Conservation (phyloP, 2,888 invertebrate genomes). For the Lasioglossum leucozonium region DNA sequence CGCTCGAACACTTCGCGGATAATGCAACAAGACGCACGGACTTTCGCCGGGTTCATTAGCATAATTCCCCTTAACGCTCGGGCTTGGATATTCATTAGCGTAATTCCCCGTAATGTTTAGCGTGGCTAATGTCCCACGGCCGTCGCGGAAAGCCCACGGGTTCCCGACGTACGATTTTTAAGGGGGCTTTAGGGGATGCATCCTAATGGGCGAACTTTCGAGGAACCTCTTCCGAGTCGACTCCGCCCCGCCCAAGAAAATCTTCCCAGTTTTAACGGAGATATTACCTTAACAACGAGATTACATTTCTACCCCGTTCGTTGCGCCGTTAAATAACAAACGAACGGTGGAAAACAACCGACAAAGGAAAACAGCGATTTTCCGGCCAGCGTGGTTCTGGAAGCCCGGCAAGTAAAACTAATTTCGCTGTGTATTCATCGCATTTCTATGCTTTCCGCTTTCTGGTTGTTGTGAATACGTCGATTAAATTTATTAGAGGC, state of each 20-base stretch:
- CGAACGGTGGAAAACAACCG: background rate
- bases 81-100: conserved; percentile 56
- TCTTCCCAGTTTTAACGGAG: background rate
- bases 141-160: conserved; percentile 36
- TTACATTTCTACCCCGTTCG: background rate
- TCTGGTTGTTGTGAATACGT: background rate
- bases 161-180: conserved; percentile 25
- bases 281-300: background rate
- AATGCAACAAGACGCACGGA: conserved; percentile 47
- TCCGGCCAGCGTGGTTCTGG: background rate
- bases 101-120: conserved; percentile 53
- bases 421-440: background rate
- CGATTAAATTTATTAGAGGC: background rate
- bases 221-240: background rate
- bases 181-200: background rate
- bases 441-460: background rate
- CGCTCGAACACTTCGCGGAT: conserved; percentile 37
- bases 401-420: background rate
- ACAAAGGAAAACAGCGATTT: background rate
- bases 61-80: conserved; percentile 49
- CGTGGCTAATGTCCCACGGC: conserved; percentile 30
- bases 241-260: background rate
- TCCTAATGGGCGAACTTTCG: conserved; percentile 9
- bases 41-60: conserved; percentile 41
- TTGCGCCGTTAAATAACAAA: background rate